Evolutionary conservation across 2,888 invertebrate species (phyloP).

Genomic region (Stenoptilia bipunctidactyla): DNA sequence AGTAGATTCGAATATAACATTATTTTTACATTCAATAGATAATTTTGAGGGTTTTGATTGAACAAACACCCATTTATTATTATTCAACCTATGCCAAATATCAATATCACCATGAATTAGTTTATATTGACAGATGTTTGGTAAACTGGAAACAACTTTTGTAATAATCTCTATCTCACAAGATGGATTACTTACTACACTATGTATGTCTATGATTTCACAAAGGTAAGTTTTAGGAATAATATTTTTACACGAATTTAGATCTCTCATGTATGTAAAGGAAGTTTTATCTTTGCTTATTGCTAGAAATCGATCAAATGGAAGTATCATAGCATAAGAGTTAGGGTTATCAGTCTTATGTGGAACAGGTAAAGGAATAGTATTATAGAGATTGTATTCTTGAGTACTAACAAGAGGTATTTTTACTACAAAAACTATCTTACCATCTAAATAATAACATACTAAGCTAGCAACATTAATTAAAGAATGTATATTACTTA

Average conservation of each 20-base stretch:
- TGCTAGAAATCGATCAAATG: slow-evolving; percentile 9
- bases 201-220: slow-evolving; percentile 4
- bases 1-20: slow-evolving; percentile 3
- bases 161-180: slow-evolving; percentile 10
- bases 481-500: slow-evolving; percentile 9
- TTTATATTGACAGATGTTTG: slow-evolving; percentile 7
- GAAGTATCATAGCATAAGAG: slow-evolving; percentile 6
- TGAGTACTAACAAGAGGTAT: slow-evolving; percentile 3
- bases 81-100: slow-evolving; percentile 8
- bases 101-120: slow-evolving; percentile 5
- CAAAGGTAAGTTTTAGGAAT: slow-evolving; percentile 3
- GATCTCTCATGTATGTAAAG: slow-evolving; percentile 7
- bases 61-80: slow-evolving; percentile 9
- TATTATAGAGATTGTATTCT: slow-evolving; percentile 3
- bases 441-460: slow-evolving; percentile 6
- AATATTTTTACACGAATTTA: slow-evolving; percentile 9
- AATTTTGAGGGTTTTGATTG: not conserved
- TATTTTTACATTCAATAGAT: slow-evolving; percentile 4
- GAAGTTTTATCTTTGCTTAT: slow-evolving; percentile 9
- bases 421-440: slow-evolving; percentile 8
- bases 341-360: slow-evolving; percentile 1
- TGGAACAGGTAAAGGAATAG: slow-evolving; percentile 6
- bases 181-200: slow-evolving; percentile 3
- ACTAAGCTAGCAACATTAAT: slow-evolving; percentile 8
- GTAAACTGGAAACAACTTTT: slow-evolving; percentile 7